Percentiles rank a stretch among this genome's conserved stretches.
Evolutionary conservation across 2,113 vertebrate species (phyloP).

Genomic region (Eurypyga helias): DNA sequence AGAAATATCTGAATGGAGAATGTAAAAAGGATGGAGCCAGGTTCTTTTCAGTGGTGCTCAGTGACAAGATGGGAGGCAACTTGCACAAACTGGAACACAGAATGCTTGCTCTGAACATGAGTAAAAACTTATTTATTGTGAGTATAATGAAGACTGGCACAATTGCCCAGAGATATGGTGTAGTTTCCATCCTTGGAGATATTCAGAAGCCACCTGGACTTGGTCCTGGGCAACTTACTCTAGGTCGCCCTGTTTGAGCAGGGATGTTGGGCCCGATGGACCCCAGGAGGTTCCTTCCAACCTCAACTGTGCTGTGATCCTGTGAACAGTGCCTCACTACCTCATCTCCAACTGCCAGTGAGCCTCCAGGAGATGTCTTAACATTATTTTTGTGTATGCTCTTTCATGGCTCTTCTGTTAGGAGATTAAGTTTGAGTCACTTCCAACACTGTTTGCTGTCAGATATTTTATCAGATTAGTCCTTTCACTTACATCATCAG

Average conservation of each 20-base stretch:
- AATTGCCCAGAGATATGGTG: neutral
- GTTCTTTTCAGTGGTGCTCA: neutral
- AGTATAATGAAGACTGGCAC: neutral
- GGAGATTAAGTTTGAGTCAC: neutral
- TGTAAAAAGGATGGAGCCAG: neutral
- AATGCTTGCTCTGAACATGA: neutral
- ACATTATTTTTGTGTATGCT: neutral
- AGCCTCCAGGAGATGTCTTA: neutral
- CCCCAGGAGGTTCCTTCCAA: neutral
- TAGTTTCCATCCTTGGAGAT: neutral
- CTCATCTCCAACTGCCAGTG: rapidly evolving
- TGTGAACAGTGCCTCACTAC: neutral
- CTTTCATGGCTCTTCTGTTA: neutral
- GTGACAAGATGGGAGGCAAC: neutral
- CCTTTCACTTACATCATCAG: neutral
- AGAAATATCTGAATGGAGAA: neutral
- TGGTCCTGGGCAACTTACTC: neutral
- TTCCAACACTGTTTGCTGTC: neutral
- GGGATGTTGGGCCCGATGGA: rapidly evolving
- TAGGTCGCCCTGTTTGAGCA: neutral
- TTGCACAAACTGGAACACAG: neutral
- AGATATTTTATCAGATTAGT: neutral
- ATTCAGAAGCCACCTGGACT: neutral
- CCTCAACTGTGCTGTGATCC: neutral
- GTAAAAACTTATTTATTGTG: neutral